Percentiles rank a stretch among this genome's conserved stretches.
These are phyloP conservation scores for Phortica magna DNA, from an alignment of 2,888 invertebrate genomes.

Conservation along the genomic window DNA sequence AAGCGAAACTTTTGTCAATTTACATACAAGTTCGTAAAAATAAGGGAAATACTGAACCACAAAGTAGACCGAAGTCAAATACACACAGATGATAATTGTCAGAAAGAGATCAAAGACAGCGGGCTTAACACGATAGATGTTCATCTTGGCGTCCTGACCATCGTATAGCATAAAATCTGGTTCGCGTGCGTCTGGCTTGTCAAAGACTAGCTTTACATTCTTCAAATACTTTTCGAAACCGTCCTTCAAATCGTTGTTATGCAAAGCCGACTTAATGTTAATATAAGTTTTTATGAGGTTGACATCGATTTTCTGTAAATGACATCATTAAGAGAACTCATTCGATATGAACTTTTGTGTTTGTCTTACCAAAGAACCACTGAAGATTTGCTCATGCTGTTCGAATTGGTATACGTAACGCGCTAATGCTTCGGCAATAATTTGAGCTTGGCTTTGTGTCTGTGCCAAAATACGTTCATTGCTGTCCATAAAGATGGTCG, in stretches of 20 bases:
- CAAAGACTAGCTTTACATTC: slow-evolving; percentile 85
- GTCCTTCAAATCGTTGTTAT: slow-evolving; percentile 86
- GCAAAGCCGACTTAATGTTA: slow-evolving; percentile 83
- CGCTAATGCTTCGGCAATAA: slow-evolving; percentile 90
- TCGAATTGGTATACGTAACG: slow-evolving; percentile 87
- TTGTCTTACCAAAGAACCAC: slow-evolving; percentile 85
- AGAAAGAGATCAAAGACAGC: slow-evolving; percentile 98
- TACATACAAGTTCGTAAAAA: slow-evolving; percentile 83
- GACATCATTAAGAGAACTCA: background rate
- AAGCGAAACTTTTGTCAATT: slow-evolving; percentile 70
- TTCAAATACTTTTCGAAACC: slow-evolving; percentile 87
- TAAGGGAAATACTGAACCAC: slow-evolving; percentile 85
- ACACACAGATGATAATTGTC: slow-evolving; percentile 89
- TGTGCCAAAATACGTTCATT: slow-evolving; percentile 61
- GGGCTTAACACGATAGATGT: slow-evolving; percentile 97
- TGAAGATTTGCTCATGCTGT: slow-evolving; percentile 83
- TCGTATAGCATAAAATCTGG: slow-evolving; percentile 96
- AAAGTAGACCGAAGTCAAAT: slow-evolving; percentile 91
- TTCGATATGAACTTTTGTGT: background rate
- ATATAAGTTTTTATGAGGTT: slow-evolving; percentile 87
- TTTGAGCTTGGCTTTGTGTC: slow-evolving; percentile 81
- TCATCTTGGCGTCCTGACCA: slow-evolving; percentile 86
- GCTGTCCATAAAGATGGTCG: slow-evolving; percentile 74
- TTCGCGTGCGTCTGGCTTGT: slow-evolving; percentile 90
- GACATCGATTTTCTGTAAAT: slow-evolving; percentile 84